Evolutionary conservation across 1,140 invertebrate genomes (phyloP).

Genomic region (Campoletis sonorensis): DNA sequence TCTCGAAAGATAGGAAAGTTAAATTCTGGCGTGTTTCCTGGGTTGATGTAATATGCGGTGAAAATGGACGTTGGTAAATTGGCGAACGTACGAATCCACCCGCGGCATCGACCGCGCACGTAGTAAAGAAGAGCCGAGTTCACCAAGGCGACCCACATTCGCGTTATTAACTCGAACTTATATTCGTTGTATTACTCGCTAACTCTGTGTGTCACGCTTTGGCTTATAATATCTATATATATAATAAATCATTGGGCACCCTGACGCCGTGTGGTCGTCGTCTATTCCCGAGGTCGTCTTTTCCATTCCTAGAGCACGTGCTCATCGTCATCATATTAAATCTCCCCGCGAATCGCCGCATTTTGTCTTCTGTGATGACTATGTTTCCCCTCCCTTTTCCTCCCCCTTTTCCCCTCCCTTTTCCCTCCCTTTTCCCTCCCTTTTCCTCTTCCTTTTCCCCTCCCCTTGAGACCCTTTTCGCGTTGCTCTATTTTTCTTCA

Average conservation of each 20-base stretch:
- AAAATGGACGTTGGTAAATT: slow-evolving; percentile 12
- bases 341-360: neutral
- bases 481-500: neutral
- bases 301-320: slow-evolving; percentile 7
- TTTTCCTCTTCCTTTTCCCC: neutral
- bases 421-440: no score
- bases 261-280: slow-evolving; percentile 33
- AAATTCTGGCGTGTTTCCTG: slow-evolving; percentile 1
- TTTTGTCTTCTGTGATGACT: neutral
- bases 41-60: neutral
- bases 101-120: slow-evolving; percentile 11
- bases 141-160: slow-evolving; percentile 37
- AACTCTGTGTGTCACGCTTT: neutral
- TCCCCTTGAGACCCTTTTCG: neutral
- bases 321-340: neutral
- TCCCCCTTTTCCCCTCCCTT: neutral
- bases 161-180: slow-evolving; percentile 35
- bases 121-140: slow-evolving; percentile 2
- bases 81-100: neutral
- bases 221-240: slow-evolving; percentile 1
- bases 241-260: neutral
- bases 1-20: neutral
- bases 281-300: slow-evolving; percentile 32
- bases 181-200: slow-evolving; percentile 26
- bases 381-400: no score